Base-by-base conservation (phyloP, 2,888 invertebrate genomes). In the Brachypalpus laphriformis region DNA sequence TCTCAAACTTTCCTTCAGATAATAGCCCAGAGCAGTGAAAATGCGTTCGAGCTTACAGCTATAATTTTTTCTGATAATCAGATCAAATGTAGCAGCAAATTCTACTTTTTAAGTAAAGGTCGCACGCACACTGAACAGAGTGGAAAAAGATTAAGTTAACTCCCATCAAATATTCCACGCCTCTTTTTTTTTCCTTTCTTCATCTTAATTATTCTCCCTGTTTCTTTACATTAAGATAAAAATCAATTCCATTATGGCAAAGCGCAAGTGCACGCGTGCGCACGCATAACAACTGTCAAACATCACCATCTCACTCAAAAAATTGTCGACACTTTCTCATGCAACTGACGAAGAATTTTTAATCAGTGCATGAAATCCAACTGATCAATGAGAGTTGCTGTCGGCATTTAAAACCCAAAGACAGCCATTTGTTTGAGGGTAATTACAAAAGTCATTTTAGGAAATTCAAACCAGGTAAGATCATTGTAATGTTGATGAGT, bases 321-420 rank as follows among this genome's bases (percentile, higher is more conserved):
- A 16, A 59, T 40, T 18, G 18, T 63, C 54, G 34, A 63, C 74
- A 74, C 74, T 74, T 74, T 74, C 74, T 74, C 63, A 45, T 63
- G 54, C 63, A 74, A 63, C 51, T 63, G 45, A n/a, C 25, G 16
- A 45, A 45, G 49, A 59, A 54, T 65, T 34, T 63, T 56, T 42
- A 74, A 74, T 74, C 56, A 65, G 74, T 74, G 74, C 74, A 74
- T 74, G 74, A 74, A 63, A 45, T 63, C 57, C 70, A 14, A 34
- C n/a, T 72, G 72, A 61, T 31, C 61, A 56, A 37, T 57, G 31
- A 42, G 20, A 54, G 11, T 14, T 20, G 47, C 40, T 47, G 47
- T 54, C 51, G 31, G 61, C 40, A 22, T 42, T 40, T 40, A 14
- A 61, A 61, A 22, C 51, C 18, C 18, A 11, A 14, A 37, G 72